Base-by-base conservation (phyloP, 2,113 vertebrate species). In the Heterocephalus glaber region DNA sequence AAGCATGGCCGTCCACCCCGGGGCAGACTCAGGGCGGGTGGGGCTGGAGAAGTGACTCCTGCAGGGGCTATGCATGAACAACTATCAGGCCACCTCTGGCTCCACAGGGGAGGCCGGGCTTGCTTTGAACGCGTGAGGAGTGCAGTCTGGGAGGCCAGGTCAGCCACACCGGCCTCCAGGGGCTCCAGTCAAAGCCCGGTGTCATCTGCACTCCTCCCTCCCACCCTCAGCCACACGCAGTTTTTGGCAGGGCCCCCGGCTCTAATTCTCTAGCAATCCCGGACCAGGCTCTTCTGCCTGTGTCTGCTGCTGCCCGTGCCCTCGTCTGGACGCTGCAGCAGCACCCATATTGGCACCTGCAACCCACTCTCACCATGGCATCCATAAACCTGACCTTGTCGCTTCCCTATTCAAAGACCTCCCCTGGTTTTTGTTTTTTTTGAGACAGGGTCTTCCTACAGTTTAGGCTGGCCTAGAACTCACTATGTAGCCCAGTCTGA, bases 11-110 rank as follows among this genome's bases (percentile, higher is more conserved):
- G 79, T 41, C 35, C n/a, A 24, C 30, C 11, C 0, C 1, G 44
- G 7, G 22, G 20, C 41, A 33, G 66, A 86, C 47, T 7, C 9
- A 7, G 60, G 68, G 16, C 72, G 41, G 66, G 33, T 24, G 63
- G 82, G 22, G 6, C 19, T 72, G 24, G 33, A 77, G 72, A 72
- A 88, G 41, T 9, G n/a, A 12, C 7, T 95, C 63, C 87, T 60
- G 20, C 30, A 38, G 63, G 95, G 81, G 70, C 86, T 76, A 30
- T 92, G 96, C 95, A 97, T 96, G 97, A 90, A n/a, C 79, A 85
- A 66, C 72, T 22, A 49, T 82, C 72, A 58, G 22, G 60, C 33
- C 12, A 83, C 86, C 80, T 82, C 22, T 0, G 49, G 68, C 28
- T n/a, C n/a, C n/a, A n/a, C n/a, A n/a, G 74, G 85, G 90, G 83